Conservation (phyloP, 2,797 vertebrate genomes). For the Fringilla coelebs region DNA sequence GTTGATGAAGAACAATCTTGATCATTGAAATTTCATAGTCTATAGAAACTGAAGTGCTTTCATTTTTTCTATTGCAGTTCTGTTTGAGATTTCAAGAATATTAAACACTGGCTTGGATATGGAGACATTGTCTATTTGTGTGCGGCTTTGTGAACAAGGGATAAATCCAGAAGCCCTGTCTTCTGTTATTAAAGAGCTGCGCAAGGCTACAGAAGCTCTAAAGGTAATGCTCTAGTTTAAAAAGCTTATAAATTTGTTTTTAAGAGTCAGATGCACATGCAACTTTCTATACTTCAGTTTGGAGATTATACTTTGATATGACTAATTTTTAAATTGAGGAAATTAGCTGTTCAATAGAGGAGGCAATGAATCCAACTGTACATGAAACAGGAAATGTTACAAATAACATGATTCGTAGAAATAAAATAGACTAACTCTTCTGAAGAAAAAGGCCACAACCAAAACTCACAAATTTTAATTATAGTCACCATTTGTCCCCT, state of each 20-base stretch:
- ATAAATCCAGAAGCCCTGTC: slow-evolving; percentile 98
- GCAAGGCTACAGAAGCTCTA: slow-evolving; percentile 90
- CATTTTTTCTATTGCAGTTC: slow-evolving; percentile 75
- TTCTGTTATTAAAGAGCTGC: slow-evolving; percentile 94
- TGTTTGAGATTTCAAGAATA: slow-evolving; percentile 95
- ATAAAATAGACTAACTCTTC: background rate
- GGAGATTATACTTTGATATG: background rate
- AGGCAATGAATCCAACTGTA: background rate
- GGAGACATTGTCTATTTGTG: slow-evolving; percentile 97
- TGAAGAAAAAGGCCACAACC: background rate
- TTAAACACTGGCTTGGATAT: slow-evolving; percentile 96
- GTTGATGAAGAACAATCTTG: background rate
- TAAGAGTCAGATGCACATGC: background rate
- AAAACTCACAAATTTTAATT: background rate
- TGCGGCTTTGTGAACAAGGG: slow-evolving; percentile 95
- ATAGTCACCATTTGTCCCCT: background rate
- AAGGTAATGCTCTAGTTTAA: slow-evolving; percentile 81
- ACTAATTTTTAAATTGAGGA: background rate
- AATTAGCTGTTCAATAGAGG: background rate
- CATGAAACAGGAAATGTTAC: background rate
- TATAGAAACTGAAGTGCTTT: background rate
- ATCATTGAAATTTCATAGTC: background rate
- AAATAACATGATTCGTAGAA: background rate
- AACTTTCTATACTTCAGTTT: background rate
- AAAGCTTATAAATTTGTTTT: background rate